Conservation (phyloP, 2,797 vertebrate genomes). For the Cyprinella venusta region DNA sequence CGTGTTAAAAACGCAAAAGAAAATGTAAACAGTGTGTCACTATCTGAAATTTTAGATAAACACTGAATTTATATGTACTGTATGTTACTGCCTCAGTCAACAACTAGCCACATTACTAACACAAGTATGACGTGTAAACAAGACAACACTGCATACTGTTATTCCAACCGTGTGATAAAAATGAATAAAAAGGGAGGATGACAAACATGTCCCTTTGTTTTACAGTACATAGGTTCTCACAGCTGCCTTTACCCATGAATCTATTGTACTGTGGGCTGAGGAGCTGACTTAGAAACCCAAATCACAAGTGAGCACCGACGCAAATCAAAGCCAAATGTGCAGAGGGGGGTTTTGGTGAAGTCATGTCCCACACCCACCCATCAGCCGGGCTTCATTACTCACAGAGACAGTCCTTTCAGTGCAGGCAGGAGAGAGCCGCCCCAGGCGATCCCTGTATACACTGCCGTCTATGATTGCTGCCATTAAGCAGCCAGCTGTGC, state of each 20-base stretch:
- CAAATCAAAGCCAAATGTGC: slow-evolving; percentile 65
- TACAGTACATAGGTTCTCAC: not conserved
- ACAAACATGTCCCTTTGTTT: not conserved
- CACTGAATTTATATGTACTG: not conserved
- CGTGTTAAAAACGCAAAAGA: not conserved
- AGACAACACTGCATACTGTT: not conserved
- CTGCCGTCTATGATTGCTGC: slow-evolving; percentile 66
- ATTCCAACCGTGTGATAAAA: not conserved
- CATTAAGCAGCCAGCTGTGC: slow-evolving; percentile 70
- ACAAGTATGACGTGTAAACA: not conserved
- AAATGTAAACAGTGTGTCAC: not conserved
- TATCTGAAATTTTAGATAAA: not conserved
- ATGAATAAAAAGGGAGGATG: not conserved
- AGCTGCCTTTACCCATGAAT: not conserved
- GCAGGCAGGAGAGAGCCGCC: slow-evolving; percentile 55
- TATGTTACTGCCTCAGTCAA: no score
- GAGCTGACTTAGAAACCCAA: slow-evolving; percentile 36
- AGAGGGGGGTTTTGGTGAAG: slow-evolving; percentile 49
- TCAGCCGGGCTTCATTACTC: slow-evolving; percentile 57
- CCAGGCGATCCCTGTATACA: slow-evolving; percentile 57
- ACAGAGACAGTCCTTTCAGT: slow-evolving; percentile 51
- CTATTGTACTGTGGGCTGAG: not conserved
- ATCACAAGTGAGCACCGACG: slow-evolving; percentile 49
- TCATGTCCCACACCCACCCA: slow-evolving; percentile 38
- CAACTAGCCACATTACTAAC: not conserved